Evolutionary conservation across 1,140 invertebrate species (phyloP).

Genomic region (Condylostylus longicornis): DNA sequence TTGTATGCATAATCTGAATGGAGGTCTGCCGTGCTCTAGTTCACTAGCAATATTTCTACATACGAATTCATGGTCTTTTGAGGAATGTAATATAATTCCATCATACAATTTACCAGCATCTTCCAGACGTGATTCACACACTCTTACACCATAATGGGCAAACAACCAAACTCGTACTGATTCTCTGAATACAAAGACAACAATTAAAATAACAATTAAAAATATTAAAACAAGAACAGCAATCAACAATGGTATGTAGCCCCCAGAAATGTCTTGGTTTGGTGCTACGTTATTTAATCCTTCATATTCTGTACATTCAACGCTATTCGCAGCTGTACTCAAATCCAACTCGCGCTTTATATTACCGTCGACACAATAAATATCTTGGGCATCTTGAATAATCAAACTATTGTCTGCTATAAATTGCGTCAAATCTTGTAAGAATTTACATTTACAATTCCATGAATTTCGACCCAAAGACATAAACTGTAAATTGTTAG

Average conservation of each 20-base stretch:
- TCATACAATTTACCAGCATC: constrained; percentile 79
- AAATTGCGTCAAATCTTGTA: constrained; percentile 71
- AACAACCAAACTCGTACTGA: constrained; percentile 78
- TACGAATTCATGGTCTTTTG: constrained; percentile 82
- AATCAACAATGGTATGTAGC: constrained; percentile 69
- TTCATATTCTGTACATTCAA: constrained; percentile 37
- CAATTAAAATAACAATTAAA: constrained; percentile 54
- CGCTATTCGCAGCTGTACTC: constrained; percentile 36
- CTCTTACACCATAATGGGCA: constrained; percentile 70
- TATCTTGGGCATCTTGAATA: constrained; percentile 55
- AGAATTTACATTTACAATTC: constrained; percentile 79
- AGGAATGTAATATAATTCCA: constrained; percentile 82
- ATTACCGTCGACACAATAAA: constrained; percentile 68
- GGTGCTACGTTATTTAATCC: constrained; percentile 61
- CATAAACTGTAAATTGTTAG: constrained; percentile 47
- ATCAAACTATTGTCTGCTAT: constrained; percentile 64
- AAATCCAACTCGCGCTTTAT: constrained; percentile 60
- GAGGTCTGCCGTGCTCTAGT: constrained; percentile 54
- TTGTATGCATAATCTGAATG: constrained; percentile 74
- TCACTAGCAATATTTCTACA: constrained; percentile 67
- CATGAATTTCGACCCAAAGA: constrained; percentile 69
- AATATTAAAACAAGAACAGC: constrained; percentile 57
- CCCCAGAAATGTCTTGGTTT: constrained; percentile 47
- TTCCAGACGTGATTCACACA: constrained; percentile 45
- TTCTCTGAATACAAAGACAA: constrained; percentile 70